Base-by-base conservation (phyloP, 2,113 vertebrate genomes). In the Dicentrarchus labrax region DNA sequence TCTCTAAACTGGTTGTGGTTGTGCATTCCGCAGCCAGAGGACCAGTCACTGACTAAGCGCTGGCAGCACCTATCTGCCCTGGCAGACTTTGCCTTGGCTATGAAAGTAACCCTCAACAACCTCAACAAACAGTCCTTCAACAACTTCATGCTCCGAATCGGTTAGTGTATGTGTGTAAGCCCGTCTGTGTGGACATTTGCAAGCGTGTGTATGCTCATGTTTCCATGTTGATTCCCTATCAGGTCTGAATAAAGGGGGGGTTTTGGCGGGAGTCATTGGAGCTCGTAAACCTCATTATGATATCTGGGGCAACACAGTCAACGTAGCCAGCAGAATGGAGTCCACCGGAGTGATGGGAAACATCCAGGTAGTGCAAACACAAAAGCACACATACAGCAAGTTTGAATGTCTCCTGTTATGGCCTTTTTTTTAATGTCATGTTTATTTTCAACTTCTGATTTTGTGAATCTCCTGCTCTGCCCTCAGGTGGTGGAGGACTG, bases 101-200 rank as follows among this genome's bases (percentile, higher is more conserved):
- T 99, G 98, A 99, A 99, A 93, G 97, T 98, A 78, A 98, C 96
- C 0, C 95, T 99, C 21, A 96, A 95, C 83, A 99, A 98, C 92
- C 97, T 99, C 90, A 99, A 99, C 94, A 98, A 98, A 80, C 98
- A 99, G 86, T 99, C 98, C 70, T 99, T 99, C 94, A 99, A 99
- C 93, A 99, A 98, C 96, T 99, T 99, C 95, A 99, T 99, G 98
- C 95, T 99, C 36, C 95, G 98, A 30, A 99, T 99, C 9, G 98
- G 98, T 97, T 78, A 96, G 97, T 90, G 4, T 36, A 6, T 54
- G 39, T 76, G 11, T 47, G 30, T 1, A 2, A 7, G 60, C 12
- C 5, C 72, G 51, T 17, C 0, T 43, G 11, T 76, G 4, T 62
- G 38, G 57, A 9, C 30, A 10, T 70, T 24, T 50, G 6, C 2